Conservation (phyloP, 2,797 vertebrate species). For the Clarias fuscus region DNA sequence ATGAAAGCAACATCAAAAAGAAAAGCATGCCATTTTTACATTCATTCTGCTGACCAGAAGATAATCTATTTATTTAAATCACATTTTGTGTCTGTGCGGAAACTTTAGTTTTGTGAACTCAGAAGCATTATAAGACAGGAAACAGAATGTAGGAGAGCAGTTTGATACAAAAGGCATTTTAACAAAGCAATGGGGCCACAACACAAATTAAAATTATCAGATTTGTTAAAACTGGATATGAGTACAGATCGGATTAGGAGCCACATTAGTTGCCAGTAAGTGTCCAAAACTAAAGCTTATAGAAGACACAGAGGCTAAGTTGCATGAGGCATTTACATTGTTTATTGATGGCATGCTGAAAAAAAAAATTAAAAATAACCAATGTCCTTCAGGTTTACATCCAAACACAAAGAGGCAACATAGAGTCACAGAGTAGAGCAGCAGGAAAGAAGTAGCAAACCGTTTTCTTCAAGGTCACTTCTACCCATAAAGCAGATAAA, state of each 20-base stretch:
- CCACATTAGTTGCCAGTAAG: not conserved
- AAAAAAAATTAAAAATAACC: not conserved
- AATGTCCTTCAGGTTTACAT: not conserved
- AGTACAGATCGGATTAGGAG: constrained; percentile 5
- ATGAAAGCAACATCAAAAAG: constrained; percentile 1
- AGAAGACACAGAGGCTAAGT: not conserved
- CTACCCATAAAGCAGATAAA: constrained; percentile 55
- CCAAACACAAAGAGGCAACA: constrained; percentile 14
- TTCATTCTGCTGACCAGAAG: constrained; percentile 8
- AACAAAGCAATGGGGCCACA: constrained; percentile 33
- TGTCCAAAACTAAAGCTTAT: not conserved
- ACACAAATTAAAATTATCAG: constrained; percentile 21
- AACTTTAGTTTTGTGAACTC: not conserved
- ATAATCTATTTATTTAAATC: not conserved
- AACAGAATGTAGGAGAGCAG: not conserved
- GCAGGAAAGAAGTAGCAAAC: constrained; percentile 15
- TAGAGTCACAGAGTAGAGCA: not conserved
- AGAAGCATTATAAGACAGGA: not conserved
- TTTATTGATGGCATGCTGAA: not conserved
- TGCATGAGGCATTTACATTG: not conserved
- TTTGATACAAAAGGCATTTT: not conserved
- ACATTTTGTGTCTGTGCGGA: not conserved
- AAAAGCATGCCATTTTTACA: not conserved
- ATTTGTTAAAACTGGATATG: not conserved
- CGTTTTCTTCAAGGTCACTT: constrained; percentile 37